Evolutionary conservation across 2,888 invertebrate genomes (phyloP).

Genomic region (Drosophila aldrichi): DNA sequence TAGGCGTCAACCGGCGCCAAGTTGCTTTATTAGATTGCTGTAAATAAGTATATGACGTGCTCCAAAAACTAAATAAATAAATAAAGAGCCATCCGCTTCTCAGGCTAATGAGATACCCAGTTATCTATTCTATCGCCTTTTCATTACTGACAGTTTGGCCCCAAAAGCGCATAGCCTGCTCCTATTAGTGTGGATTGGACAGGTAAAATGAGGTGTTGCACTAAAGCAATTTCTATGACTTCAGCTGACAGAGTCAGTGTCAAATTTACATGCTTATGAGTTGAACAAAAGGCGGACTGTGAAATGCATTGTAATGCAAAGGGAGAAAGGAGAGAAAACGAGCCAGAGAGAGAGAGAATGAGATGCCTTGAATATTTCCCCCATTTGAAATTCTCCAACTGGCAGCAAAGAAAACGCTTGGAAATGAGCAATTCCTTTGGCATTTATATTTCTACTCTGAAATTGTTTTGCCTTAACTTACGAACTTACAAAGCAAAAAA

Average conservation of each 20-base stretch:
- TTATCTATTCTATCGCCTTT: constrained; percentile 28
- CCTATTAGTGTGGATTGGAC: constrained; percentile 12
- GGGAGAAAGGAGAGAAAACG: background rate
- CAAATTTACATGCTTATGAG: constrained; percentile 49
- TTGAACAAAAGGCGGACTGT: constrained; percentile 29
- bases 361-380: constrained; percentile 46
- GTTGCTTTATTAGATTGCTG: constrained; percentile 76
- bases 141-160: constrained; percentile 28
- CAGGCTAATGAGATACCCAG: constrained; percentile 32
- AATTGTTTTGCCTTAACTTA: constrained; percentile 47
- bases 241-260: constrained; percentile 48
- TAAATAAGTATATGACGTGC: constrained; percentile 75
- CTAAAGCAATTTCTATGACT: constrained; percentile 71
- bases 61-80: constrained; percentile 36
- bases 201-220: constrained; percentile 22
- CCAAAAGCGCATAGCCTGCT: constrained; percentile 34
- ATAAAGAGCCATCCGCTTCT: constrained; percentile 2
- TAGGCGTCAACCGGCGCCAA: constrained; percentile 73
- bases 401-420: constrained; percentile 29
- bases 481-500: constrained; percentile 9
- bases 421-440: constrained; percentile 68
- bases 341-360: background rate
- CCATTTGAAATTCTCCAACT: constrained; percentile 65
- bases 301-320: constrained; percentile 47
- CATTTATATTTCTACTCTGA: constrained; percentile 47